Base-by-base conservation (phyloP, 2,113 vertebrate genomes). In the Okapia johnstoni region DNA sequence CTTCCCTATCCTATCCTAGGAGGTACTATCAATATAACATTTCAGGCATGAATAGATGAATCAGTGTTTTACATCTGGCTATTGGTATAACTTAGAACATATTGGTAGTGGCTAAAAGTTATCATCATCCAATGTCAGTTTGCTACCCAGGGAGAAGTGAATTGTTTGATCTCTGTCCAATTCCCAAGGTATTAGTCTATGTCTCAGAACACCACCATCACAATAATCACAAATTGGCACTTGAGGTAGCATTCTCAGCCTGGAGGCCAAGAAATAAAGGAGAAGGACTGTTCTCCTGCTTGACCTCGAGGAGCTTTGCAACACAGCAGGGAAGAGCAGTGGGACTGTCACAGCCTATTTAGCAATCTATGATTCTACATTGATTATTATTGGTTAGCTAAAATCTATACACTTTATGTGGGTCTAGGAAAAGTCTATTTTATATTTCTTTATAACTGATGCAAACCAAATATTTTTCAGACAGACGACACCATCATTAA, bases 111-210 rank as follows among this genome's bases (percentile, higher is more conserved):
- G 30, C 90, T 97, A 96, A 98, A 97, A 94, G 86, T 97, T 94
- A 97, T 97, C 95, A 97, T 97, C 96, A 95, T 95, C 93, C 61
- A 85, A 46, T 96, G 61, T 89, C 88, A 92, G 58, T 60, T 91
- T 96, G 40, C 90, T 97, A 97, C 95, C 97, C 91, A 97, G 95
- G 79, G 96, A 98, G 97, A 98, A 98, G 85, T 79, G 95, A 97
- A 98, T 93, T 97, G 88, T 88, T 95, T 98, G 96, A 97, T 98
- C 85, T 96, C 83, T 93, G 79, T 94, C 52, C 97, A 98, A 77
- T 97, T 97, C 93, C 88, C 46, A 85, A 98, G 81, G 48, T 48
- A 86, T 93, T 96, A 94, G 90, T 88, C 90, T 95, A 4, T 89
- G 94, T 89, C 46, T 95, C 70, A 93, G 92, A 96, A 97, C 57